Conservation (phyloP, 2,888 invertebrate genomes). For the Actias luna region DNA sequence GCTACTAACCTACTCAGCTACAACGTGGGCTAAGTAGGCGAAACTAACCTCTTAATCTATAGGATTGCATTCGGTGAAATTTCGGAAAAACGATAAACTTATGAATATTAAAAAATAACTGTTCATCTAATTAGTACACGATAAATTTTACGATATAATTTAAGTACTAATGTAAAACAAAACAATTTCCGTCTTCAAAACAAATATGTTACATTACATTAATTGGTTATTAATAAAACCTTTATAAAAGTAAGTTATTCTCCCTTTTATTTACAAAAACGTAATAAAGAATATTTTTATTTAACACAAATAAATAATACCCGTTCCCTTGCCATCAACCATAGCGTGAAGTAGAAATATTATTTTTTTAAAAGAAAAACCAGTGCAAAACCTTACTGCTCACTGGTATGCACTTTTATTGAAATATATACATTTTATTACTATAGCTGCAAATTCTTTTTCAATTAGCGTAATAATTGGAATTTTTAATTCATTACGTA, state of each 20-base stretch:
- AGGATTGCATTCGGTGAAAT: too few species aligned
- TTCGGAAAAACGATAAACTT: too few species aligned
- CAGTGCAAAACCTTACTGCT: not conserved
- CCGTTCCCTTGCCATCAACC: not conserved
- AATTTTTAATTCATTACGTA: constrained; percentile 5
- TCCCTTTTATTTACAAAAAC: not conserved
- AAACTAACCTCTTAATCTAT: too few species aligned
- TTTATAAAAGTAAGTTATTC: not conserved
- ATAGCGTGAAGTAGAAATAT: not conserved
- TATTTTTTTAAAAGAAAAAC: not conserved
- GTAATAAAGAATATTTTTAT: not conserved
- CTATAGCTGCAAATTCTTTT: constrained; percentile 6
- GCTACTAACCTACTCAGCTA: too few species aligned
- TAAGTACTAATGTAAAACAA: too few species aligned
- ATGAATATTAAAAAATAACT: too few species aligned
- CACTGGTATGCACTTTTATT: not conserved
- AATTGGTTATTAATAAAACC: not conserved
- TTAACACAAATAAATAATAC: not conserved
- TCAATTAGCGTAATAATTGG: constrained; percentile 1
- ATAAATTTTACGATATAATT: too few species aligned
- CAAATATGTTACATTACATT: not conserved
- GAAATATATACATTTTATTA: not conserved
- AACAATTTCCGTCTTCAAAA: not conserved
- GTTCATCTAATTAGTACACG: too few species aligned
- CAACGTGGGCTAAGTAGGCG: too few species aligned